These are phyloP conservation scores for Merops nubicus DNA, from an alignment of 2,113 vertebrate genomes.

Conservation along the genomic window DNA sequence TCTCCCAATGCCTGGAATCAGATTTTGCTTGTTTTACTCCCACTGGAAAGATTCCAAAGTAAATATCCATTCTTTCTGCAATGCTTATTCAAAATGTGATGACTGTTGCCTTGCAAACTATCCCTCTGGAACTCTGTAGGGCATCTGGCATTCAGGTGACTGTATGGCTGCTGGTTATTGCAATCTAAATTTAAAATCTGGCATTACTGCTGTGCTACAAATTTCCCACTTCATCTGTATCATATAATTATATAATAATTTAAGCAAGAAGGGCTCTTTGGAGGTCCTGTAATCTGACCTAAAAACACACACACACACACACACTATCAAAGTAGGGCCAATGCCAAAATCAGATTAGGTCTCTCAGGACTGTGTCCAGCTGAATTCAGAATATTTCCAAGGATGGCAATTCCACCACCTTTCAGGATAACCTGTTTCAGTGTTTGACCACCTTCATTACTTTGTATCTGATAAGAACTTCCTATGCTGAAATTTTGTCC, in stretches of 20 bases:
- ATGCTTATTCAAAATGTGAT: not conserved
- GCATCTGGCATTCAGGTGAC: slow-evolving; percentile 25
- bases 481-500: not conserved
- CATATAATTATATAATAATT: not conserved
- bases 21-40: not conserved
- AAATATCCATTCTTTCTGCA: slow-evolving; percentile 12
- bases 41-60: slow-evolving; percentile 3
- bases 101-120: not conserved
- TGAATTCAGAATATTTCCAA: not conserved
- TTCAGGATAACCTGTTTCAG: not conserved
- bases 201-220: not conserved
- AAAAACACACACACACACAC: not conserved
- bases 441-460: not conserved
- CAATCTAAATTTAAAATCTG: not conserved
- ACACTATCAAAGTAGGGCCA: not conserved
- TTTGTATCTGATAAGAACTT: not conserved
- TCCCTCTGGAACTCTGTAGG: not conserved
- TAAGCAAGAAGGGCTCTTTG: not conserved
- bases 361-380: not conserved
- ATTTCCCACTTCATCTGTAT: slow-evolving; percentile 16
- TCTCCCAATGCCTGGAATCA: not conserved
- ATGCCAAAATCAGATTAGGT: not conserved
- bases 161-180: not conserved
- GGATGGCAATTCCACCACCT: not conserved
- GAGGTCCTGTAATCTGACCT: not conserved